phyloP scores from a whole-genome alignment of 2,113 vertebrate genomes.

The Sander lucioperca region DNA sequence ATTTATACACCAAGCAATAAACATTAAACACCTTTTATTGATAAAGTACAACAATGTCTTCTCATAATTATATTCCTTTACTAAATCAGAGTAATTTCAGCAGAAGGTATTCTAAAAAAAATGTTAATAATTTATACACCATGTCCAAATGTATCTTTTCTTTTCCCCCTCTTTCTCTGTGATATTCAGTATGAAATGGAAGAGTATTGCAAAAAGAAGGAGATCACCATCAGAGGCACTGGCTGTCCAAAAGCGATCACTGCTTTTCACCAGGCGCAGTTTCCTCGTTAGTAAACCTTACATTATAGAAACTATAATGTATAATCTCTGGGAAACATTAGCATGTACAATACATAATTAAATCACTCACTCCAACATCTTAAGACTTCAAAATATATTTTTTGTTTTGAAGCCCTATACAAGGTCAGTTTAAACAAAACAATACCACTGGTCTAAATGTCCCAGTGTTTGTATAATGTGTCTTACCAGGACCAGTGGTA shows the following conservation, averaged over 20 bases:
- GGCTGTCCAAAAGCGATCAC: constrained; percentile 92
- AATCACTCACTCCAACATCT: not conserved
- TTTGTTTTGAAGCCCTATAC: not conserved
- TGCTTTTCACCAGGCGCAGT: constrained; percentile 93
- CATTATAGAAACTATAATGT: not conserved
- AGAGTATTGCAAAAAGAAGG: constrained; percentile 92
- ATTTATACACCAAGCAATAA: not conserved
- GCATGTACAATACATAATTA: not conserved
- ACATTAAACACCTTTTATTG: not conserved
- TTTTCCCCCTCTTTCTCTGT: not conserved
- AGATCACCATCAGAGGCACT: constrained; percentile 93
- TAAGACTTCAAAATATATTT: not conserved
- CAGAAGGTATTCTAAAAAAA: not conserved
- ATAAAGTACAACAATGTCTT: not conserved
- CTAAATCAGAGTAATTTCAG: not conserved
- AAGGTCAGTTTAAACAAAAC: not conserved
- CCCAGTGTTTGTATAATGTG: not conserved
- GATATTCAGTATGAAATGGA: constrained; percentile 91
- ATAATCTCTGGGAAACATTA: not conserved
- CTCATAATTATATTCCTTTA: not conserved
- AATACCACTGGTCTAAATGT: not conserved
- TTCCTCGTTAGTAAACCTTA: constrained; percentile 90
- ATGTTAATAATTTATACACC: not conserved
- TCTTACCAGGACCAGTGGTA: not conserved
- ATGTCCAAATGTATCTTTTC: not conserved